A percentile compares a stretch with the other conserved stretches of the same genome.
These are phyloP conservation scores for Sussaba pulchella DNA, from an alignment of 2,888 invertebrate species.

Conservation along the genomic window DNA sequence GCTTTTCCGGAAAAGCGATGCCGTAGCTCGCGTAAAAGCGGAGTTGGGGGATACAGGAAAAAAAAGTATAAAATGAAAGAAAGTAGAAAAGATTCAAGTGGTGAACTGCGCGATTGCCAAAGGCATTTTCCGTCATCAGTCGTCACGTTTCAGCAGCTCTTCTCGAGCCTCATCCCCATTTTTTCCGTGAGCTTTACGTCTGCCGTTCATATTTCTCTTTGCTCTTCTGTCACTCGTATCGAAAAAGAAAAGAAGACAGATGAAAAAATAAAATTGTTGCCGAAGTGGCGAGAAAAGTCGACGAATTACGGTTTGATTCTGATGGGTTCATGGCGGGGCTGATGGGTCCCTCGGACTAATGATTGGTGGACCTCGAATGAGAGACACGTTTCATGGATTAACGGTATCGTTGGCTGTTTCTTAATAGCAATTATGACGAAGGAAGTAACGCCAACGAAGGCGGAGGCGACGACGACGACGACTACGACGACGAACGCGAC, in stretches of 20 bases:
- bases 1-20: constrained; percentile 20
- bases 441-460: constrained; percentile 31
- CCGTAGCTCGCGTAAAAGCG: background rate
- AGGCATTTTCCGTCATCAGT: constrained; percentile 39
- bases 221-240: background rate
- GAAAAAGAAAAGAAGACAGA: background rate
- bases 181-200: background rate
- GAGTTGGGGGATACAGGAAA: background rate
- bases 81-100: constrained; percentile 15
- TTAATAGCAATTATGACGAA: constrained; percentile 64
- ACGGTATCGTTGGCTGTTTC: constrained; percentile 50
- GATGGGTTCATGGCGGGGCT: too few relatives aligned
- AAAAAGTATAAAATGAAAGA: constrained; percentile 5
- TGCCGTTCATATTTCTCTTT: background rate
- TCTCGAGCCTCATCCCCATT: background rate
- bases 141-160: constrained; percentile 10
- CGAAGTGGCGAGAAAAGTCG: background rate
- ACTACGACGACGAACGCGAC: constrained; percentile 43
- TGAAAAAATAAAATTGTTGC: background rate
- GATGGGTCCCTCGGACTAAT: too few relatives aligned
- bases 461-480: constrained; percentile 47
- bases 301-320: background rate
- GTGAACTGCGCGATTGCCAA: constrained; percentile 41
- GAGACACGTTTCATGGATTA: constrained; percentile 44
- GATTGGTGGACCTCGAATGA: constrained; percentile 10